These are phyloP conservation scores for Staurois parvus DNA, from an alignment of 2,797 vertebrate genomes.

Conservation along the genomic window DNA sequence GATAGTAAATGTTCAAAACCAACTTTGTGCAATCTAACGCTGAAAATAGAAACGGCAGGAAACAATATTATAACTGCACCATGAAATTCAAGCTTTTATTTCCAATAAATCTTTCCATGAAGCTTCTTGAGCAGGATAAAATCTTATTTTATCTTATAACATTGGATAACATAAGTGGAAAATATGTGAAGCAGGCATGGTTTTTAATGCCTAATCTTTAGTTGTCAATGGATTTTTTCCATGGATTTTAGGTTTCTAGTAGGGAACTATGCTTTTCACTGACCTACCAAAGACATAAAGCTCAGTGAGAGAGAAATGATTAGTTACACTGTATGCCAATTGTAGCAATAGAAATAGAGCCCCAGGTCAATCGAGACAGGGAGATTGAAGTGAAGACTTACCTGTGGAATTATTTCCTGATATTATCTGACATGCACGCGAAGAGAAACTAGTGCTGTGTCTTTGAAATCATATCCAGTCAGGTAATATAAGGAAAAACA, in stretches of 20 bases:
- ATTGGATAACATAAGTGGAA: slow-evolving; percentile 18
- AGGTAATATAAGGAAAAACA: slow-evolving; percentile 52
- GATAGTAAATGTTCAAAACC: not conserved
- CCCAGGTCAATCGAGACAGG: slow-evolving; percentile 17
- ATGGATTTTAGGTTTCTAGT: slow-evolving; percentile 23
- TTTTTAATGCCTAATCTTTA: slow-evolving; percentile 20
- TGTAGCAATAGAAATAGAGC: slow-evolving; percentile 40
- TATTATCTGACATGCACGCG: slow-evolving; percentile 56
- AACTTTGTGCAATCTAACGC: not conserved
- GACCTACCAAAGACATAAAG: slow-evolving; percentile 56
- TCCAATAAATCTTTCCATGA: not conserved
- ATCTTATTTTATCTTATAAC: slow-evolving; percentile 28
- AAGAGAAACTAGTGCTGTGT: slow-evolving; percentile 23
- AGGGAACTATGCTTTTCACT: slow-evolving; percentile 32
- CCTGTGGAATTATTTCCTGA: slow-evolving; percentile 53
- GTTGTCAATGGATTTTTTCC: slow-evolving; percentile 14
- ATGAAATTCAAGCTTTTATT: slow-evolving; percentile 32
- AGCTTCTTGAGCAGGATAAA: slow-evolving; percentile 11
- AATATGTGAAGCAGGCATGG: slow-evolving; percentile 34
- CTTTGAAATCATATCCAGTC: slow-evolving; percentile 50
- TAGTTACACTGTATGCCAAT: slow-evolving; percentile 52
- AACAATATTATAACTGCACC: slow-evolving; percentile 17
- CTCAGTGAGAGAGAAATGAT: slow-evolving; percentile 41
- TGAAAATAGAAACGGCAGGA: not conserved
- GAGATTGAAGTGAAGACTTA: slow-evolving; percentile 42